Percentiles rank a stretch among this genome's conserved stretches.
phyloP scores from a whole-genome alignment of 2,888 invertebrate species.

The Eulithis testata region DNA sequence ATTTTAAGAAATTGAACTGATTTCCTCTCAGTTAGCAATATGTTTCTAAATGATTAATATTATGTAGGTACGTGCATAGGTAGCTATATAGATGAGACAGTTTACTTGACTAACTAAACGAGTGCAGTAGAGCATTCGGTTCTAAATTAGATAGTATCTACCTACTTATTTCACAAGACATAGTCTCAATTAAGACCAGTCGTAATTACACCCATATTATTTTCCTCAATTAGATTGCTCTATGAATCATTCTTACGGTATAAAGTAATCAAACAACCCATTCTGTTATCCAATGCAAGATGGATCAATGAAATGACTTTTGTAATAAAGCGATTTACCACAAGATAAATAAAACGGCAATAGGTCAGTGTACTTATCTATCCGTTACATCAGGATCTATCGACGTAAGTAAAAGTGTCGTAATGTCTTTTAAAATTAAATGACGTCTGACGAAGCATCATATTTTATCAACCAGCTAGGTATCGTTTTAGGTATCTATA shows the following conservation, averaged over 20 bases:
- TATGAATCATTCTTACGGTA: constrained; percentile 1
- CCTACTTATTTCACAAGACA: neutral
- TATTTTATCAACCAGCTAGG: too few relatives aligned
- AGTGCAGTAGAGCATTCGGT: too few relatives aligned
- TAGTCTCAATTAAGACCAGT: neutral
- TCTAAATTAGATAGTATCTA: neutral
- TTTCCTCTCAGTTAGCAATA: too few relatives aligned
- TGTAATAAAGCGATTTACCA: neutral
- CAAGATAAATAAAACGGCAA: neutral
- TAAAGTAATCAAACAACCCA: neutral
- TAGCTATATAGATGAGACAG: too few relatives aligned
- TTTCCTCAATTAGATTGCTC: constrained; percentile 1
- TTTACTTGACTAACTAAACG: too few relatives aligned
- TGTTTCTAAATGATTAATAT: too few relatives aligned
- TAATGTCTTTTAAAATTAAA: neutral
- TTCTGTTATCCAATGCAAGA: neutral
- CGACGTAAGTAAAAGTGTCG: neutral
- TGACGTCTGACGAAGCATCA: neutral
- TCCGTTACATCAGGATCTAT: neutral
- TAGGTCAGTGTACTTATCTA: neutral
- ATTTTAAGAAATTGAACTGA: too few relatives aligned
- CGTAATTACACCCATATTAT: neutral
- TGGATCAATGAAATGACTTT: neutral
- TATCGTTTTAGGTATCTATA: too few relatives aligned
- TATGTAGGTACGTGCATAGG: too few relatives aligned